A percentile compares a stretch with the other conserved stretches of the same genome.
Evolutionary conservation across 1,140 invertebrate genomes (phyloP).

Genomic region (Belonocnema kinseyi): DNA sequence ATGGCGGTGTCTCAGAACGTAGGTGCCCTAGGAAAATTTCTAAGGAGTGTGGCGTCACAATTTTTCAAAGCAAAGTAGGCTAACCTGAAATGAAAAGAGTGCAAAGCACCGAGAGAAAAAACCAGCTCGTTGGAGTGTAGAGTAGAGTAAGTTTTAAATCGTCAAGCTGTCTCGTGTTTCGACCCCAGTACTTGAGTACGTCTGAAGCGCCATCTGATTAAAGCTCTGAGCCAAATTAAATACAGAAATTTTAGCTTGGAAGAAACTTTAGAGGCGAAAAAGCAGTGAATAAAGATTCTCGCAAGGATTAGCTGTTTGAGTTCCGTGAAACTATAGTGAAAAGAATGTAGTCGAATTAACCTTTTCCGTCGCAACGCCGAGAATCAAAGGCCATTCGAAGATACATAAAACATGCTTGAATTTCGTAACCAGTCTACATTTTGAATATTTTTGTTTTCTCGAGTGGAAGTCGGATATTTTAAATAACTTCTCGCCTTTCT

Average conservation of each 20-base stretch:
- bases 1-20: no score
- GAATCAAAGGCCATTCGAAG: constrained; percentile 11
- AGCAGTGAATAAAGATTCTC: background rate
- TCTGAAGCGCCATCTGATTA: constrained; percentile 59
- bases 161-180: no score
- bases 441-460: constrained; percentile 12
- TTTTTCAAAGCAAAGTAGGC: no score
- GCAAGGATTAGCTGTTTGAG: background rate
- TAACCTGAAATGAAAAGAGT: no score
- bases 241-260: constrained; percentile 48
- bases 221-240: constrained; percentile 61
- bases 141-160: no score
- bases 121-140: no score
- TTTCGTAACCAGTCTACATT: background rate
- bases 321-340: background rate
- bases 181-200: constrained; percentile 47
- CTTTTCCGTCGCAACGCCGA: background rate
- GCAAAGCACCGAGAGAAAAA: no score
- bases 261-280: background rate
- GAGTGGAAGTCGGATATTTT: background rate
- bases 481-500: background rate
- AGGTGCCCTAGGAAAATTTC: no score
- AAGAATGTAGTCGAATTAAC: constrained; percentile 8
- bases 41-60: no score
- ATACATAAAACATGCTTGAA: constrained; percentile 1